Evolutionary conservation across 64 coral and sea anemone species (phyloP).

Genomic region (Stichodactyla mertensii): DNA sequence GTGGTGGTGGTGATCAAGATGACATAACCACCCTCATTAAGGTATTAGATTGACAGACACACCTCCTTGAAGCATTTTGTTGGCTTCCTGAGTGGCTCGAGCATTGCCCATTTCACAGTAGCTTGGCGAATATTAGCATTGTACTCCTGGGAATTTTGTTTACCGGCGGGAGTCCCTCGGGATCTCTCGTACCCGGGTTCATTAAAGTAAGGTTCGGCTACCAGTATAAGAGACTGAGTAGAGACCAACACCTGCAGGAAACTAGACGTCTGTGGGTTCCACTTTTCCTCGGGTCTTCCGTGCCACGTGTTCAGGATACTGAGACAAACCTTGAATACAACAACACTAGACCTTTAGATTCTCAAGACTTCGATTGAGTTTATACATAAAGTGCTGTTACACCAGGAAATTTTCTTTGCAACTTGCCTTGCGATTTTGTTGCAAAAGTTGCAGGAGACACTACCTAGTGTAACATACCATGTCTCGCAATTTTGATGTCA

Average conservation of each 20-base stretch:
- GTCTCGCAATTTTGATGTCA: too few relatives aligned
- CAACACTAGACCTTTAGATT: background rate
- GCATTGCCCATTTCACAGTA: slow-evolving; percentile 90
- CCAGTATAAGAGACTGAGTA: slow-evolving; percentile 93
- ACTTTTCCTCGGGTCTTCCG: slow-evolving; percentile 94
- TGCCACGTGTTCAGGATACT: slow-evolving; percentile 99
- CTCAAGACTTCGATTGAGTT: background rate
- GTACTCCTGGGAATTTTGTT: slow-evolving; percentile 96
- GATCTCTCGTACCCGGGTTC: slow-evolving; percentile 97
- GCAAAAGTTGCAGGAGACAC: too few relatives aligned
- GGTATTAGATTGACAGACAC: background rate
- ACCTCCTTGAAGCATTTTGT: slow-evolving; percentile 92
- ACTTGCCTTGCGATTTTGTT: too few relatives aligned
- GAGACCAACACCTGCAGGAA: slow-evolving; percentile 98
- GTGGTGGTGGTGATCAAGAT: too few relatives aligned
- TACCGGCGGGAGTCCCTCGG: slow-evolving; percentile 84
- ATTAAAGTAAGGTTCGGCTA: slow-evolving; percentile 95
- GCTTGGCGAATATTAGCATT: slow-evolving; percentile 97
- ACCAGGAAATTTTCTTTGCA: too few relatives aligned
- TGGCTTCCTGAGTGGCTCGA: slow-evolving; percentile 84
- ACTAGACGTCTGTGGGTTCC: slow-evolving; percentile 98
- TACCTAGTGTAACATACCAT: too few relatives aligned
- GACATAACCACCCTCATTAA: too few relatives aligned
- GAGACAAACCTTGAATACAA: slow-evolving; percentile 64
- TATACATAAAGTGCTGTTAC: too few relatives aligned